Evolutionary conservation across 2,888 invertebrate genomes (phyloP).

Genomic region (Athrips mouffetella): DNA sequence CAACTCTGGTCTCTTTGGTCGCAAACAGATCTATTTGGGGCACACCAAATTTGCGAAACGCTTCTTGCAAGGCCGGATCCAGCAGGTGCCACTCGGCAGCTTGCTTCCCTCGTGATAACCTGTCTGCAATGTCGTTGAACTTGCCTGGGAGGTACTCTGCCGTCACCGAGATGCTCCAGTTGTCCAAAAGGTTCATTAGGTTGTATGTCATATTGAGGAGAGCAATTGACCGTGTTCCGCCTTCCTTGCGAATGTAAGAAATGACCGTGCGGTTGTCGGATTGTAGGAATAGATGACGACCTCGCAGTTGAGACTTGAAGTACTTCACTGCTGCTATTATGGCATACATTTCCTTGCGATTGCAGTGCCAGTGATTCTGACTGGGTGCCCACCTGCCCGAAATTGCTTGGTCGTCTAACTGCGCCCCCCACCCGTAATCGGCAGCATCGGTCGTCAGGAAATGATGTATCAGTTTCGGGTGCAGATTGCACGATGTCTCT

Average conservation of each 20-base stretch:
- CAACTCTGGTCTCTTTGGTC: slow-evolving; percentile 18
- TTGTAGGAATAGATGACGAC: too few species aligned
- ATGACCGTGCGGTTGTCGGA: slow-evolving; percentile 31
- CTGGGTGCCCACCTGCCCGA: slow-evolving; percentile 7
- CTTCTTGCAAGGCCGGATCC: too few species aligned
- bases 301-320: not conserved
- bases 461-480: slow-evolving; percentile 14
- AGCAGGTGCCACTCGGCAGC: too few species aligned
- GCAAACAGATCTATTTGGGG: slow-evolving; percentile 27
- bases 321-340: not conserved
- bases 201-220: slow-evolving; percentile 23
- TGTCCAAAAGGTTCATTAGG: slow-evolving; percentile 22
- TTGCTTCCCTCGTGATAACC: slow-evolving; percentile 21
- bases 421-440: slow-evolving; percentile 22
- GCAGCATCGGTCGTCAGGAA: slow-evolving; percentile 26
- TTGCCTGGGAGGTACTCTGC: slow-evolving; percentile 26
- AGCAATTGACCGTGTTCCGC: slow-evolving; percentile 29
- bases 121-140: slow-evolving; percentile 29
- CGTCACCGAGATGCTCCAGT: slow-evolving; percentile 19
- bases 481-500: slow-evolving; percentile 15
- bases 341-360: slow-evolving; percentile 18
- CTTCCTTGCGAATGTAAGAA: slow-evolving; percentile 32
- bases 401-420: slow-evolving; percentile 7
- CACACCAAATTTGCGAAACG: too few species aligned
- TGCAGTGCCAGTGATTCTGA: too few species aligned